Evolutionary conservation across 2,888 invertebrate genomes (phyloP).

Genomic region (Odontomyia ornata): DNA sequence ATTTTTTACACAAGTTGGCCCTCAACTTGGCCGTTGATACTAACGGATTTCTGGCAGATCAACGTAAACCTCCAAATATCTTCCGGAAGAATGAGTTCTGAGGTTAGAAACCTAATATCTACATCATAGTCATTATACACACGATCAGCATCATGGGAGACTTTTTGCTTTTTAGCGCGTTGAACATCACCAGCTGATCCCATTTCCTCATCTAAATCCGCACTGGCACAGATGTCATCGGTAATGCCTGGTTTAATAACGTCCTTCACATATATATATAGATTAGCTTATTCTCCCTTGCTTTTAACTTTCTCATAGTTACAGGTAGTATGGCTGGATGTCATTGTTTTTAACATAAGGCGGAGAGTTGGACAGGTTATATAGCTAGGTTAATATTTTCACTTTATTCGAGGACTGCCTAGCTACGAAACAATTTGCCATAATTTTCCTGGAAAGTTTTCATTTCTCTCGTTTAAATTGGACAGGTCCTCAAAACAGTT

Average conservation of each 20-base stretch:
- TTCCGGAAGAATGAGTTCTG: slow-evolving; percentile 73
- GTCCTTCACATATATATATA: background rate
- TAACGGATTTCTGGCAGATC: slow-evolving; percentile 72
- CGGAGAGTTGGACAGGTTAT: background rate
- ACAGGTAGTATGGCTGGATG: background rate
- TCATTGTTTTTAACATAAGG: background rate
- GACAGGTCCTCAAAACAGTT: too few species aligned
- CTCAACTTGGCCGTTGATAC: slow-evolving; percentile 75
- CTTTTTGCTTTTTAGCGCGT: background rate
- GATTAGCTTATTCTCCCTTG: slow-evolving; percentile 5
- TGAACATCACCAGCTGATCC: background rate
- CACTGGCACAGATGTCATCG: background rate
- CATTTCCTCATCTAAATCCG: background rate
- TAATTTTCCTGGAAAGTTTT: too few species aligned
- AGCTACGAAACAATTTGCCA: too few species aligned
- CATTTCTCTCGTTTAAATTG: too few species aligned
- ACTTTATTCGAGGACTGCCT: too few species aligned
- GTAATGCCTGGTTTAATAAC: background rate
- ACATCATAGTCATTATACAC: slow-evolving; percentile 66
- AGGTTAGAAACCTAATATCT: slow-evolving; percentile 76
- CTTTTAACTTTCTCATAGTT: background rate
- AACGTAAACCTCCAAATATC: slow-evolving; percentile 73
- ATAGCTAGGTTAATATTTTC: background rate
- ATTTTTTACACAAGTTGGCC: slow-evolving; percentile 71
- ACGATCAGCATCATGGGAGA: slow-evolving; percentile 13